These are phyloP conservation scores for Sarcophaga rosellei DNA, from an alignment of 2,888 invertebrate species.

Conservation along the genomic window DNA sequence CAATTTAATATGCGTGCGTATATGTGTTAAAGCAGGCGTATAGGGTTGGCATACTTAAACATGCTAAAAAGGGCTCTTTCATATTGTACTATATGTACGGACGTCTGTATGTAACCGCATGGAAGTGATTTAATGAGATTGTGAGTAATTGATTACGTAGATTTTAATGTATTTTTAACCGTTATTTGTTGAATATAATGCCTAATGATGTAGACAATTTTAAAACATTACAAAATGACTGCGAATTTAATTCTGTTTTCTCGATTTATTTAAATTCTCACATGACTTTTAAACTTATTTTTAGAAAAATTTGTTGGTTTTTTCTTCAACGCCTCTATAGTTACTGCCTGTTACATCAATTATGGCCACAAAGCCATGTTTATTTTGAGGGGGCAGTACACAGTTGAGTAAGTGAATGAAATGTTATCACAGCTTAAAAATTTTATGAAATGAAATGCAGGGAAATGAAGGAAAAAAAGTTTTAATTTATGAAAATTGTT, in stretches of 20 bases:
- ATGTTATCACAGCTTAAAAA: no score
- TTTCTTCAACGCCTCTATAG: no score
- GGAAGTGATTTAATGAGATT: slow-evolving; percentile 28
- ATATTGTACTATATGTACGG: neutral
- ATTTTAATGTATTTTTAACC: slow-evolving; percentile 50
- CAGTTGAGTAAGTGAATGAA: neutral
- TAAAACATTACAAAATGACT: slow-evolving; percentile 25
- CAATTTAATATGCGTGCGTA: no score
- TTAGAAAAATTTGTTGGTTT: neutral
- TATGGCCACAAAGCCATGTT: no score
- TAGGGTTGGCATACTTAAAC: no score
- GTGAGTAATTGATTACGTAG: slow-evolving; percentile 50
- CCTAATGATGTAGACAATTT: slow-evolving; percentile 47
- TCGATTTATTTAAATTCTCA: neutral
- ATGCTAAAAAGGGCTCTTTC: neutral
- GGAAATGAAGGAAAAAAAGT: neutral
- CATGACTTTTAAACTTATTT: neutral
- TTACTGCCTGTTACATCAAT: no score
- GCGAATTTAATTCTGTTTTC: neutral
- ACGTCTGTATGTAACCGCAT: neutral
- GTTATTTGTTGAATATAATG: slow-evolving; percentile 55
- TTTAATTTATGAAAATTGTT: neutral
- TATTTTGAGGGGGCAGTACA: neutral
- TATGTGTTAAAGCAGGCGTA: no score
- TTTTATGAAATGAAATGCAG: neutral